phyloP scores from a whole-genome alignment of 2,113 vertebrate genomes.

The Lasiurus borealis region DNA sequence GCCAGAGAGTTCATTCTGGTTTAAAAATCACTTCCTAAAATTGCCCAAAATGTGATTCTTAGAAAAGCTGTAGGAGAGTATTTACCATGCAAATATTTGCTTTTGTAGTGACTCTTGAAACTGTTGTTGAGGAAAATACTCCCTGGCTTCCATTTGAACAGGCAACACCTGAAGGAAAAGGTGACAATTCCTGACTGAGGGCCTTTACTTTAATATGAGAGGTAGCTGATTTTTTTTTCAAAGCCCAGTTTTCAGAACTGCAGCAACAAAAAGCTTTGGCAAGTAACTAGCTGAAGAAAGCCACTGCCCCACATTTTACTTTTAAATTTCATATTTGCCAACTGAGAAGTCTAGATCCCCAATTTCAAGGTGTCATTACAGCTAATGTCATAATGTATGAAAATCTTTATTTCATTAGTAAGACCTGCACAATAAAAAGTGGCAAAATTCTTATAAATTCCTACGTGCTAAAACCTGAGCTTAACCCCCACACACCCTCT shows the following conservation, averaged over 20 bases:
- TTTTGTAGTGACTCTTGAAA: background rate
- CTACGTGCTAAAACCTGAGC: background rate
- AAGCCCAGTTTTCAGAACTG: background rate
- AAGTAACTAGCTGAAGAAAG: background rate
- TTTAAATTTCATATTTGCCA: constrained; percentile 2
- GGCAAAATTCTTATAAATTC: background rate
- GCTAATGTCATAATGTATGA: background rate
- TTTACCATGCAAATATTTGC: background rate
- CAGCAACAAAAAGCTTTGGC: background rate
- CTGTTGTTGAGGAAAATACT: background rate
- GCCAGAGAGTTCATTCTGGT: background rate
- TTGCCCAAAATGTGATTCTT: background rate
- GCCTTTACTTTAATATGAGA: background rate
- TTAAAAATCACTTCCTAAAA: background rate
- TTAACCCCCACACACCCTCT: no score
- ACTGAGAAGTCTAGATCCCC: background rate
- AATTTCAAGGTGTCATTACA: background rate
- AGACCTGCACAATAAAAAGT: constrained; percentile 15
- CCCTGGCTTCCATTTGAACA: background rate
- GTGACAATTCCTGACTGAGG: background rate
- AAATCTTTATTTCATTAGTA: constrained; percentile 34
- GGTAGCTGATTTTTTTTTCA: background rate
- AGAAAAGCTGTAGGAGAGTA: background rate
- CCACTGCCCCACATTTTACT: background rate
- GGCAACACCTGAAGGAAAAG: background rate